Evolutionary conservation across 2,113 vertebrate species (phyloP).

Genomic region (Rhegmatorhina hoffmannsi): DNA sequence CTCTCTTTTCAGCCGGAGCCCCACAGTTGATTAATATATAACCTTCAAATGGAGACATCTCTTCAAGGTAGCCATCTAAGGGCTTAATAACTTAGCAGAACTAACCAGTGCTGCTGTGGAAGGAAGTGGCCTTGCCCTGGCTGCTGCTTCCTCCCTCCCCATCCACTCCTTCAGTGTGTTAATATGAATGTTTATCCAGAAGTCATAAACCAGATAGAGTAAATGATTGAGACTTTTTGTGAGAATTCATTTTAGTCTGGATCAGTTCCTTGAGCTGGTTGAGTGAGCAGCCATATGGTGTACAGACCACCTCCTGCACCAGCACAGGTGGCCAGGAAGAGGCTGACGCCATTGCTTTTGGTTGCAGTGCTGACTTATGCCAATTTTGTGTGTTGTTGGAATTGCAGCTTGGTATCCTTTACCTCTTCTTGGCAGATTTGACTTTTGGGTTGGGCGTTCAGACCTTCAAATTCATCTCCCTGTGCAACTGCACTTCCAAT

Average conservation of each 20-base stretch:
- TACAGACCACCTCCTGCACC: not conserved
- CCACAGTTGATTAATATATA: not conserved
- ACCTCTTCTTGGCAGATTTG: not conserved
- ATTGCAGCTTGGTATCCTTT: not conserved
- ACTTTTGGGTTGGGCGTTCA: not conserved
- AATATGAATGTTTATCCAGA: not conserved
- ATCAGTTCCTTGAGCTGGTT: not conserved
- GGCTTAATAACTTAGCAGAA: not conserved
- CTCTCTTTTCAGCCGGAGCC: not conserved
- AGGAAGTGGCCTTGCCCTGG: not conserved
- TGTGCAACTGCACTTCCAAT: rapidly evolving
- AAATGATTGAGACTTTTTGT: not conserved
- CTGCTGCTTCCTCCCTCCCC: not conserved
- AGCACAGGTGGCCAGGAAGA: not conserved
- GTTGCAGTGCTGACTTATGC: not conserved
- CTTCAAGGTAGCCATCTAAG: not conserved
- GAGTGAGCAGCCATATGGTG: not conserved
- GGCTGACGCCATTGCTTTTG: not conserved
- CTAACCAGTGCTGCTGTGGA: not conserved
- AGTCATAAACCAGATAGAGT: not conserved
- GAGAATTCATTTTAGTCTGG: not conserved
- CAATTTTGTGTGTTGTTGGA: not conserved
- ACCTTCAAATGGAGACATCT: not conserved
- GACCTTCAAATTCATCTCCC: not conserved
- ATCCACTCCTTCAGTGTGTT: not conserved